phyloP scores from a whole-genome alignment of 2,888 invertebrate genomes.

The Bursaphelenchus okinawaensis region DNA sequence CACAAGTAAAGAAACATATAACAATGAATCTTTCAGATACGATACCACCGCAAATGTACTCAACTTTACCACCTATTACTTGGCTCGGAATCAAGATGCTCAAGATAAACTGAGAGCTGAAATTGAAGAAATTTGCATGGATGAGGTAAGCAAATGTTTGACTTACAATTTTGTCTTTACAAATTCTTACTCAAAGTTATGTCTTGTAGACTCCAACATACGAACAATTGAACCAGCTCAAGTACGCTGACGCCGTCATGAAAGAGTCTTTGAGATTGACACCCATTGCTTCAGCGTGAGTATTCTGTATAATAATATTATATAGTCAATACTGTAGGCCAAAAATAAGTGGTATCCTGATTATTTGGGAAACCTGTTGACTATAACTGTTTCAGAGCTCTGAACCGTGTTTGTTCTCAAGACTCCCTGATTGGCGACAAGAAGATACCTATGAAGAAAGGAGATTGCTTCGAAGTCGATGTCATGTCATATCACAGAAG shows the following conservation, averaged over 20 bases:
- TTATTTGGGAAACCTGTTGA: too few relatives aligned
- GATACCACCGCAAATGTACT: constrained; percentile 63
- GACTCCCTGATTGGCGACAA: constrained; percentile 34
- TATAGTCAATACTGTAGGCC: too few relatives aligned
- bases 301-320: not conserved
- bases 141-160: constrained; percentile 22
- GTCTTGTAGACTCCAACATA: constrained; percentile 27
- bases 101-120: constrained; percentile 55
- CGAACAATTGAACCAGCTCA: constrained; percentile 38
- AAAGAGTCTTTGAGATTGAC: constrained; percentile 45
- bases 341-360: not conserved
- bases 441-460: constrained; percentile 38
- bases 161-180: too few relatives aligned
- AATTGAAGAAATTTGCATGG: constrained; percentile 30
- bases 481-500: constrained; percentile 39
- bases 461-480: constrained; percentile 40
- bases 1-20: too few relatives aligned
- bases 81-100: constrained; percentile 59
- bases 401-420: constrained; percentile 33
- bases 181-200: not conserved
- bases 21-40: constrained; percentile 29
- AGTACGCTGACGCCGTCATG: constrained; percentile 42
- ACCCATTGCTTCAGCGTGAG: constrained; percentile 33
- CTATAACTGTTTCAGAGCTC: constrained; percentile 30
- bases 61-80: constrained; percentile 59